Evolutionary conservation across 2,888 invertebrate species (phyloP), one percentile per base, ranked within the genome.

Genomic region (Eugnorisma glareosa): DNA sequence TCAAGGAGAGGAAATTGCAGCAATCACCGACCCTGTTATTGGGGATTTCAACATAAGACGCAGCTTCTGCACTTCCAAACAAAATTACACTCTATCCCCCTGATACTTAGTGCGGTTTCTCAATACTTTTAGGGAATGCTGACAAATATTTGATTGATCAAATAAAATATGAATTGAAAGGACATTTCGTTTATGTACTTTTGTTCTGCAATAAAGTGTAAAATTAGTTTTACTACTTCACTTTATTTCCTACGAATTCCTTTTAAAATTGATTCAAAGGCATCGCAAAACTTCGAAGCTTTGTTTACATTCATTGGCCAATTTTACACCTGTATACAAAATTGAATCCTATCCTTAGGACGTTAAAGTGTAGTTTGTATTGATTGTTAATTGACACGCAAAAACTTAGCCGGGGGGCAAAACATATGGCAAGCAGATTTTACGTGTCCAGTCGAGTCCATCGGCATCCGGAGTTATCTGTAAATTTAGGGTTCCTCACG

Each of bases 391-490:
- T 87, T 75, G 81, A 77, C 74, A 28, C 73, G 86, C 83, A 91
- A 89, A 91, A 92, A 90, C 88, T 78, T 75, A 7, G 88, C 89
- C 82, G 85, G 87, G 84, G 88, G 89, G 85, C 64, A 83, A 80
- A 84, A 90, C 92, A 92, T 92, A 80, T 92, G 92, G 89, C 80
- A 57, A 81, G 72, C 89, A 87, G 80, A 81, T 51, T 74, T 68
- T 74, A 77, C 74, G 57, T 77, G 77, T 81, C 83, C 75, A 35
- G 71, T 79, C 35, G 48, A 43, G 70, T 61, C 66, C 66, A 74
- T 73, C 51, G 69, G 75, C 66, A 73, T 79, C 67, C 67, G 75
- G 61, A 79, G 66, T 63, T 48, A 71, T 73, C 37, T 68, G 64
- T 70, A 72, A 71, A n/a, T 57, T 73, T 78, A 37, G 71, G 61